A percentile compares a stretch with the other conserved stretches of the same genome.
Evolutionary conservation across 2,113 vertebrate genomes (phyloP).

Genomic region (Nicator chloris): DNA sequence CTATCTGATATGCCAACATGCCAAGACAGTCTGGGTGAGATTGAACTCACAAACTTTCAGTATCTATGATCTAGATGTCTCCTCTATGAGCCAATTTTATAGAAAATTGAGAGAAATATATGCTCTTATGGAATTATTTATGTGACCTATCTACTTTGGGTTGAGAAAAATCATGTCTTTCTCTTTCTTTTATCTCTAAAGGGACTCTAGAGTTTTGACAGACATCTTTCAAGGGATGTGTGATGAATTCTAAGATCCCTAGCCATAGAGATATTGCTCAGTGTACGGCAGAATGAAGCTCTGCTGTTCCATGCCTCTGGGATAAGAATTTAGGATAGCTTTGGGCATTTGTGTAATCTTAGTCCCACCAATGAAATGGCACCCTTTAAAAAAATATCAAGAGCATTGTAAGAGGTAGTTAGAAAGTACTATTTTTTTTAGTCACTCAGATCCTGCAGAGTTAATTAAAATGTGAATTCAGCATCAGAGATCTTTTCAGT

Average conservation of each 20-base stretch:
- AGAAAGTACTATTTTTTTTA: neutral
- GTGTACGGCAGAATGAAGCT: neutral
- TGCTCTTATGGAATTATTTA: neutral
- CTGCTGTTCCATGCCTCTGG: neutral
- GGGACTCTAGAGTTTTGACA: neutral
- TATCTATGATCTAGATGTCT: neutral
- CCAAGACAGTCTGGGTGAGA: neutral
- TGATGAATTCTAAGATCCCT: neutral
- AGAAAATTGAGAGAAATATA: neutral
- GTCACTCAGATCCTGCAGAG: neutral
- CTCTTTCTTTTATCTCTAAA: neutral
- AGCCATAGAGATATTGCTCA: neutral
- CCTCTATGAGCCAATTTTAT: neutral
- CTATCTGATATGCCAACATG: neutral
- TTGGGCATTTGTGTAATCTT: conserved; percentile 24
- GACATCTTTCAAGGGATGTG: neutral
- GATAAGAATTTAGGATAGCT: neutral
- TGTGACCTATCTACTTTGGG: neutral
- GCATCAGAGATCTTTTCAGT: neutral
- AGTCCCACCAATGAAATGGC: neutral
- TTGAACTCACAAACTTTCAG: neutral
- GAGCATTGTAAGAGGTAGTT: neutral
- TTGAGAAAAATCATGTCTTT: neutral
- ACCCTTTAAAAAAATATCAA: neutral
- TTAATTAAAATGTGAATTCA: conserved; percentile 22